These are phyloP conservation scores for Polypedilum pembai DNA, from an alignment of 1,140 invertebrate genomes.

Conservation along the genomic window DNA sequence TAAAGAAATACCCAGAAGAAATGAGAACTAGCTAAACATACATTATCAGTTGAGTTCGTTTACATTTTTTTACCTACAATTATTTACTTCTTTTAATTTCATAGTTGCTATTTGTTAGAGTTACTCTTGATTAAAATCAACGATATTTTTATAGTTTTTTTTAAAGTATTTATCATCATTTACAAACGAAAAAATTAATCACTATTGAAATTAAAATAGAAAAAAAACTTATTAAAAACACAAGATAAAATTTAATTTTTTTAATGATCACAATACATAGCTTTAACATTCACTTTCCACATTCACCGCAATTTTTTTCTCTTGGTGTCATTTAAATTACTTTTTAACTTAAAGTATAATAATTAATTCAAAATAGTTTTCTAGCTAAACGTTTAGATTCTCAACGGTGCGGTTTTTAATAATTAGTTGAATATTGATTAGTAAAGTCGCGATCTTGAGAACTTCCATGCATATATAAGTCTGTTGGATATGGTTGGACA, in stretches of 20 bases:
- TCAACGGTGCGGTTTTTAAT: background rate
- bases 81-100: too few relatives aligned
- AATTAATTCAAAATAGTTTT: constrained; percentile 6
- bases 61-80: too few relatives aligned
- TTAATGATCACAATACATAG: too few relatives aligned
- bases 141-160: too few relatives aligned
- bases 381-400: background rate
- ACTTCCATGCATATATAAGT: constrained; percentile 48
- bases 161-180: too few relatives aligned
- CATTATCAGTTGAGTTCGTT: background rate
- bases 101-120: too few relatives aligned
- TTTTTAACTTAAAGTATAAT: background rate
- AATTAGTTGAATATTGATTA: constrained; percentile 30
- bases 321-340: background rate
- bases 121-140: too few relatives aligned
- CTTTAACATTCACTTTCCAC: too few relatives aligned
- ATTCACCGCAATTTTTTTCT: background rate
- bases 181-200: too few relatives aligned
- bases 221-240: too few relatives aligned
- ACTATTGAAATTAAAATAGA: too few relatives aligned
- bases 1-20: background rate
- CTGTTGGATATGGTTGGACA: constrained; percentile 52
- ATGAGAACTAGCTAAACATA: constrained; percentile 11
- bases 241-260: too few relatives aligned
- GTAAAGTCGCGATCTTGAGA: constrained; percentile 52